Conservation (phyloP, 2,113 vertebrate genomes). For the Gasterosteus aculeatus region DNA sequence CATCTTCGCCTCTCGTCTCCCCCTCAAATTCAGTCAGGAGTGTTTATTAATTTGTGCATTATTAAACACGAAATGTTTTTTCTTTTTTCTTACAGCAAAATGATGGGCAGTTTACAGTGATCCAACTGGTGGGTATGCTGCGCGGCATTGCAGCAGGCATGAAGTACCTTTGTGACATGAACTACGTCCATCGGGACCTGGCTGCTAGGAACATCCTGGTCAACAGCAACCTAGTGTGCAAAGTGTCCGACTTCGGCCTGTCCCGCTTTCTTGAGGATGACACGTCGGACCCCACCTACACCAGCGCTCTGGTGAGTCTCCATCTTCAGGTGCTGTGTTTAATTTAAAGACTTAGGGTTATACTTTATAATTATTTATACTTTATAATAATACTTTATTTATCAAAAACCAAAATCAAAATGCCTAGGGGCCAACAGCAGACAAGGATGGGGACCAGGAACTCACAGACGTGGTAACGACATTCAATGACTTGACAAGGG, state of each 20-base stretch:
- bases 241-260: slow-evolving; percentile 95
- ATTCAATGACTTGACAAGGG: no score
- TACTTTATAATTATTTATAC: no score
- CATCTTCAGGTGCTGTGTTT: neutral
- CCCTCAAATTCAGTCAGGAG: neutral
- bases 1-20: neutral
- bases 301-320: slow-evolving; percentile 90
- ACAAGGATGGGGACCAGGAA: no score
- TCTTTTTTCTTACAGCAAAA: slow-evolving; percentile 87
- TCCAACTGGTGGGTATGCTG: slow-evolving; percentile 97
- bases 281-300: slow-evolving; percentile 96
- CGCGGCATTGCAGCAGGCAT: slow-evolving; percentile 94
- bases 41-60: neutral
- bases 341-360: no score
- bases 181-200: slow-evolving; percentile 95
- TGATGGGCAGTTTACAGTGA: slow-evolving; percentile 95
- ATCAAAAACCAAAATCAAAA: no score
- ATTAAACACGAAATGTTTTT: slow-evolving; percentile 4
- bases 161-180: slow-evolving; percentile 97
- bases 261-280: slow-evolving; percentile 96
- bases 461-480: no score
- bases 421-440: no score
- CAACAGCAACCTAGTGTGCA: slow-evolving; percentile 98
- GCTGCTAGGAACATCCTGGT: slow-evolving; percentile 96
- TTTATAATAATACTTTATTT: no score